Evolutionary conservation across 2,888 invertebrate species (phyloP).

Genomic region (Polia nebulosa): DNA sequence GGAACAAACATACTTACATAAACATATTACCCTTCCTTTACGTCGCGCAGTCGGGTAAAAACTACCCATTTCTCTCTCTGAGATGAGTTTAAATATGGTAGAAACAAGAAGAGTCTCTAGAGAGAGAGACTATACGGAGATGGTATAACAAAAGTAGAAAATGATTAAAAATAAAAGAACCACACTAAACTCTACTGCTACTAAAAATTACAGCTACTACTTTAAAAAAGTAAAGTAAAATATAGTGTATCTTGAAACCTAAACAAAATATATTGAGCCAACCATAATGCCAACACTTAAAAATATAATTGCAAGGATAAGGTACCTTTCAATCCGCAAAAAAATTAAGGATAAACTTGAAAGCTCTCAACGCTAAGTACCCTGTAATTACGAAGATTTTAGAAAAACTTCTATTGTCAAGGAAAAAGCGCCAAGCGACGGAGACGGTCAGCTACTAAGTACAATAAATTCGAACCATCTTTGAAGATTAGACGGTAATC

Average conservation of each 20-base stretch:
- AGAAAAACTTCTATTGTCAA: slow-evolving; percentile 9
- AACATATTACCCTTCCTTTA: no score
- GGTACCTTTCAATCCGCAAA: slow-evolving; percentile 36
- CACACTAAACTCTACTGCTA: no score
- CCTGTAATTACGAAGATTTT: slow-evolving; percentile 47
- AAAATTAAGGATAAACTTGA: slow-evolving; percentile 33
- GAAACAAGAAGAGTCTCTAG: no score
- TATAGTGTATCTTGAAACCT: background rate
- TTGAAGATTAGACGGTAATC: slow-evolving; percentile 59
- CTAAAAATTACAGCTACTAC: no score
- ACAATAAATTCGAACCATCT: slow-evolving; percentile 44
- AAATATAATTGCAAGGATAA: slow-evolving; percentile 14
- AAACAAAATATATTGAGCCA: slow-evolving; percentile 25
- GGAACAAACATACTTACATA: no score
- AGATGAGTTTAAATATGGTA: no score
- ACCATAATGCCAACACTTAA: background rate
- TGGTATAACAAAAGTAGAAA: no score
- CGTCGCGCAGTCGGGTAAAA: no score
- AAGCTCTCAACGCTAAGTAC: slow-evolving; percentile 47
- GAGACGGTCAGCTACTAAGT: slow-evolving; percentile 20
- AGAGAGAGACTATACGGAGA: no score
- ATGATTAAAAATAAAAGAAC: no score
- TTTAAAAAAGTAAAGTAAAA: no score
- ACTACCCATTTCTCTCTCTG: no score
- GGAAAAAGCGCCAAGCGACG: slow-evolving; percentile 17